Conservation (phyloP, 2,888 invertebrate genomes). For the Boloria euphrosyne region DNA sequence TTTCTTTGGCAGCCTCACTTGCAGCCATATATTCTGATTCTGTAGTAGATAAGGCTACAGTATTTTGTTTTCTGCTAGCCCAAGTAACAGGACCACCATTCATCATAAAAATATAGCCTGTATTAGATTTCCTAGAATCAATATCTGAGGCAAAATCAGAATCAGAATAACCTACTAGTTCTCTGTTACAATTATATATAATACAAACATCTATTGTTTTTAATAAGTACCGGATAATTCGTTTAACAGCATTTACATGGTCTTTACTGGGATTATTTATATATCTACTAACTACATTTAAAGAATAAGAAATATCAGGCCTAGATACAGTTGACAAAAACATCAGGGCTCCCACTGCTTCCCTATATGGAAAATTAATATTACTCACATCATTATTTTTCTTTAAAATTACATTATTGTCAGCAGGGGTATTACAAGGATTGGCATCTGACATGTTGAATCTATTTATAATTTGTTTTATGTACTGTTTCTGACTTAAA, state of each 20-base stretch:
- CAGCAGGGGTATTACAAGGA: background rate
- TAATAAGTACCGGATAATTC: constrained; percentile 37
- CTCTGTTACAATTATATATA: constrained; percentile 29
- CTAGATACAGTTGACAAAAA: constrained; percentile 1
- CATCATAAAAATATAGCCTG: constrained; percentile 36
- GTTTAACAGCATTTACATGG: background rate
- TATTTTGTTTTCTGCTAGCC: constrained; percentile 18
- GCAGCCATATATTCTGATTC: constrained; percentile 37
- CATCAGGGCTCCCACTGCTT: constrained; percentile 2
- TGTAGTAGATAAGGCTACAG: constrained; percentile 34
- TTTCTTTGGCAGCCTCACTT: constrained; percentile 32
- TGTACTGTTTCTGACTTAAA: constrained; percentile 7
- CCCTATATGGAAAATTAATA: background rate
- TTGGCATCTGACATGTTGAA: constrained; percentile 2
- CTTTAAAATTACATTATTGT: background rate
- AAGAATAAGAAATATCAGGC: background rate
- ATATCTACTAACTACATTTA: constrained; percentile 1
- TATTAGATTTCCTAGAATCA: constrained; percentile 33
- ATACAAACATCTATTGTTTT: constrained; percentile 41
- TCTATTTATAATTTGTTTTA: background rate
- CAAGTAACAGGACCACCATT: constrained; percentile 35
- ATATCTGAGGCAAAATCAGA: constrained; percentile 35
- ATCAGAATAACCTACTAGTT: constrained; percentile 30
- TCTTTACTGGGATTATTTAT: background rate
- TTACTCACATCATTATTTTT: background rate